These are phyloP conservation scores for Drosophila anceps DNA, from an alignment of 2,888 invertebrate genomes.

Conservation along the genomic window DNA sequence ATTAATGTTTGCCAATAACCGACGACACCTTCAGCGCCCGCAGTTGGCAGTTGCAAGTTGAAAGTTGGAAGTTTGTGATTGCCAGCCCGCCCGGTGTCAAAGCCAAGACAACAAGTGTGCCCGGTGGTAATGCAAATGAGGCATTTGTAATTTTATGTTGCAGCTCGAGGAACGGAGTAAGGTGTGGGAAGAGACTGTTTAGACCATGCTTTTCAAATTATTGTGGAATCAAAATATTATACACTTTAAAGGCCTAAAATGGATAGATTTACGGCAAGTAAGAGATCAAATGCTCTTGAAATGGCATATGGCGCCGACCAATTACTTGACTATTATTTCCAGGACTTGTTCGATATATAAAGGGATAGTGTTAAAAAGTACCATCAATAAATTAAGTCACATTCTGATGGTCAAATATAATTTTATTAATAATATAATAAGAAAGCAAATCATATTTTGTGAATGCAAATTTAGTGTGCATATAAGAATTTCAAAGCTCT, in stretches of 20 bases:
- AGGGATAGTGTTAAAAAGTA: too few relatives aligned
- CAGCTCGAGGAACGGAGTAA: neutral
- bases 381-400: neutral
- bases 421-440: neutral
- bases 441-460: neutral
- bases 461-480: too few relatives aligned
- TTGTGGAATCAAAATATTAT: neutral
- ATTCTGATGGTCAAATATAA: too few relatives aligned
- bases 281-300: too few relatives aligned
- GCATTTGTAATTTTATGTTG: constrained; percentile 46
- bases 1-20: constrained; percentile 83
- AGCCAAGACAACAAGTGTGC: constrained; percentile 58
- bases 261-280: neutral
- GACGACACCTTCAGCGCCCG: constrained; percentile 75
- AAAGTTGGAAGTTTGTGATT: constrained; percentile 17
- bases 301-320: too few relatives aligned
- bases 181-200: neutral
- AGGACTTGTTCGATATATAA: too few relatives aligned
- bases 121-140: constrained; percentile 76
- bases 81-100: constrained; percentile 40
- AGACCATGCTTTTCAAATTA: neutral
- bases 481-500: neutral
- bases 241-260: neutral
- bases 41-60: constrained; percentile 25
- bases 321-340: too few relatives aligned